Percentiles rank a stretch among this genome's conserved stretches.
Conservation (phyloP, 2,797 vertebrate genomes). For the Microhierax caerulescens region DNA sequence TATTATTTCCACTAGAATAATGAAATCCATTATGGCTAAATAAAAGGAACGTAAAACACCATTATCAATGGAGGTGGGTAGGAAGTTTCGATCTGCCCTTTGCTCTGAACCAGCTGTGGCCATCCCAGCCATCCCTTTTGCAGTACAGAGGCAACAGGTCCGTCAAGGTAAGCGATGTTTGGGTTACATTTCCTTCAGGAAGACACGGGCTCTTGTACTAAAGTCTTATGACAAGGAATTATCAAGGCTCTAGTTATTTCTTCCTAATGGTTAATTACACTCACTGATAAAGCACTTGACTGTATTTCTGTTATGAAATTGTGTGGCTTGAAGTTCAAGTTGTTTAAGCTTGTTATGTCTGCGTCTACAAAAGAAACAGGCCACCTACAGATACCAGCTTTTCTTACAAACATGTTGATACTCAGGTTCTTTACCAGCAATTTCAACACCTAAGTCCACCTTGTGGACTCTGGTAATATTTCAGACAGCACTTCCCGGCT, state of each 20-base stretch:
- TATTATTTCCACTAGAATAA: neutral
- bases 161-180: neutral
- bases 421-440: neutral
- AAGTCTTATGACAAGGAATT: neutral
- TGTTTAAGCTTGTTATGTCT: neutral
- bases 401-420: neutral
- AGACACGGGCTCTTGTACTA: neutral
- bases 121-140: neutral
- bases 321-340: neutral
- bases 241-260: neutral
- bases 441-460: neutral
- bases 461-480: neutral
- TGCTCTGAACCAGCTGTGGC: neutral
- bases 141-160: neutral
- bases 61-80: neutral
- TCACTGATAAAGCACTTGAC: neutral
- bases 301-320: neutral
- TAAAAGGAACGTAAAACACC: neutral
- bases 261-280: neutral
- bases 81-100: neutral
- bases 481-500: neutral
- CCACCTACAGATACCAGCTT: neutral
- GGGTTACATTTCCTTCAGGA: neutral
- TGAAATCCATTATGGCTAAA: neutral
- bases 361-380: neutral